These are phyloP conservation scores for Echinometra lucunter DNA, from an alignment of 53 echinoderm and acorn worm species.

Conservation along the genomic window DNA sequence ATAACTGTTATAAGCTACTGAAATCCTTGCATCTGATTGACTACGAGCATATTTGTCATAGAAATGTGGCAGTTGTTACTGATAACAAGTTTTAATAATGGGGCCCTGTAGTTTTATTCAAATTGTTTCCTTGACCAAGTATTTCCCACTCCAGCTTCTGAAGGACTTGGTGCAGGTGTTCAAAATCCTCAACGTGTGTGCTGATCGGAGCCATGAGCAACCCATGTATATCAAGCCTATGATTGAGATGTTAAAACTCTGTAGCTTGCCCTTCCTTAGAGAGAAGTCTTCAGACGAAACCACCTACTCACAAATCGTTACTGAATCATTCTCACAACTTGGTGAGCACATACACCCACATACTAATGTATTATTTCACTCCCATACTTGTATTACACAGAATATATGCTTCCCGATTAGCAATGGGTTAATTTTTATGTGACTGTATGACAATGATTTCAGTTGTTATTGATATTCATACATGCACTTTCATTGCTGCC, in stretches of 20 bases:
- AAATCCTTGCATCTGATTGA: too few species aligned
- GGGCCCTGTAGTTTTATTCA: too few species aligned
- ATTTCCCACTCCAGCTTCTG: conserved; percentile 74
- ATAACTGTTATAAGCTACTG: too few species aligned
- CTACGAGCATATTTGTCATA: too few species aligned
- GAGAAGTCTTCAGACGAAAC: conserved; percentile 96
- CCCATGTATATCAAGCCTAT: conserved; percentile 89
- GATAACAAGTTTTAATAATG: too few species aligned
- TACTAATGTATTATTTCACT: background rate
- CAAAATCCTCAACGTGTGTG: conserved; percentile 96
- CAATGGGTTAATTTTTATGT: too few species aligned
- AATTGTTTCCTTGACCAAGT: conserved; percentile 71
- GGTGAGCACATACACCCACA: conserved; percentile 60
- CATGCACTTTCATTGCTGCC: too few species aligned
- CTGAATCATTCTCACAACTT: conserved; percentile 96
- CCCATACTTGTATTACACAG: too few species aligned
- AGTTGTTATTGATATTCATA: too few species aligned
- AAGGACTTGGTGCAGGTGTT: conserved; percentile 98
- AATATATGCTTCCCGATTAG: too few species aligned
- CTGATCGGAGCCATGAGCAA: conserved; percentile 85
- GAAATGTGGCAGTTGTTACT: too few species aligned
- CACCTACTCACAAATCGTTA: conserved; percentile 92
- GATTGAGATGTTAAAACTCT: conserved; percentile 88
- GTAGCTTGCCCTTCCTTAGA: conserved; percentile 93
- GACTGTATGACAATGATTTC: too few species aligned